Evolutionary conservation across 1,140 invertebrate genomes (phyloP), one percentile per base, ranked within the genome.

Genomic region (Drosophila kurseongensis): DNA sequence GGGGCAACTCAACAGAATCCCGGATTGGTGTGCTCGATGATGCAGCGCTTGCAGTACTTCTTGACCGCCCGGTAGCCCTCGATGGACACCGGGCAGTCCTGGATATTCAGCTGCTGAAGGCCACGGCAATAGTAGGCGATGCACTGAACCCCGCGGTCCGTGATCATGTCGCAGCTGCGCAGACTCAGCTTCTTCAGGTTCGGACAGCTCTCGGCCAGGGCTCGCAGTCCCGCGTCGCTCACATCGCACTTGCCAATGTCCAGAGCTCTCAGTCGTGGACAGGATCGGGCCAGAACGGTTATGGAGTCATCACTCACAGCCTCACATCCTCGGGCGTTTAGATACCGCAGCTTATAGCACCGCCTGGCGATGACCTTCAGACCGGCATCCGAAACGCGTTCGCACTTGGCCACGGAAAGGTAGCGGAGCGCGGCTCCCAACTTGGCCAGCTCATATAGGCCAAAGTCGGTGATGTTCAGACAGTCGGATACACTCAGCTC

Each of bases 1-100:
- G 50, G 14, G 12, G 3, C 40, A 16, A 18, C 29, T 59, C 58
- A 97, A 93, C 95, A 98, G 92, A 98, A 98, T 27, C 97, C 97
- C 47, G 97, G 97, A 93, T 98, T 98, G 0, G 97, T 98, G 85
- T 98, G 97, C 92, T 98, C 97, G 75, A 98, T 98, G 57, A 98
- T 96, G 92, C 97, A 98, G 75, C 96, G 93, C 81, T 97, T 96
- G 91, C 97, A 98, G 90, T 97, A 97, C 85, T 96, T 97, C 91
- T 98, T 98, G 14, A 98, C 97, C 2, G 97, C 96, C 78, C 96
- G 93, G 91, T 98, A 98, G 0, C 97, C 97, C 81, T 98, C 95
- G 29, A 97, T 93, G 0, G 97, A 97, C 54, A 98, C 96, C 74
- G 96, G 95, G 77, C 97, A 98, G 92, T 98, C 97, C 86, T 98